Percentiles rank a stretch among this genome's conserved stretches.
These are phyloP conservation scores for Caracal caracal DNA, from an alignment of 2,113 vertebrate genomes.

Conservation along the genomic window DNA sequence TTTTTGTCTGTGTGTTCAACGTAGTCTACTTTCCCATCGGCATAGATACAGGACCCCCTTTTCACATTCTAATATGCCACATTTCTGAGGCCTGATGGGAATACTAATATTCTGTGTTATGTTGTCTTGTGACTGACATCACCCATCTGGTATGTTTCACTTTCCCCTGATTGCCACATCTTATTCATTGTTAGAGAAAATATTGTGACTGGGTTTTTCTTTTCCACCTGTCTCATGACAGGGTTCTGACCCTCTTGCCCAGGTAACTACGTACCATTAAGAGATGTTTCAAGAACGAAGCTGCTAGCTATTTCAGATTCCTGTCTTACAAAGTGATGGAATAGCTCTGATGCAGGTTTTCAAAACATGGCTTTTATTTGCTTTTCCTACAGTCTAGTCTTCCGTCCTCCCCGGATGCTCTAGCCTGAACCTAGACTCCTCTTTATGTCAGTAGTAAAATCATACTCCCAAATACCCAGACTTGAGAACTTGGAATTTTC, in stretches of 20 bases:
- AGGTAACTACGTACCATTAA: background rate
- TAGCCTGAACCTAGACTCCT: background rate
- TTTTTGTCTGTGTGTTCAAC: background rate
- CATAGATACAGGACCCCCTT: background rate
- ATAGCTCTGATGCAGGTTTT: background rate
- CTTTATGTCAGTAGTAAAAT: background rate
- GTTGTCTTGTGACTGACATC: background rate
- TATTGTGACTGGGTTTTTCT: background rate
- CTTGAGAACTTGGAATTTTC: conserved; percentile 19
- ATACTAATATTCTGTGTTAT: background rate
- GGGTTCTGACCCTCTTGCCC: background rate
- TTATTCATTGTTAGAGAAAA: background rate
- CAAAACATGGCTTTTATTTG: background rate
- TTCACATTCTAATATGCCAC: background rate
- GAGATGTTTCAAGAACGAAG: background rate
- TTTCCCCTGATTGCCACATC: too few species aligned
- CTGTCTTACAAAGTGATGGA: background rate
- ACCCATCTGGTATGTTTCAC: background rate
- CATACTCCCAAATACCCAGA: background rate
- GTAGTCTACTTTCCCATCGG: background rate
- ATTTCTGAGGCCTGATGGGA: background rate
- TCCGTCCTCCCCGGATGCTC: background rate
- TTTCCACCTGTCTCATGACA: background rate
- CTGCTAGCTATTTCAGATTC: background rate
- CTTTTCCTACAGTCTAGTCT: background rate